These are phyloP conservation scores for Ormyrus pomaceus DNA, from an alignment of 2,888 invertebrate species.

Conservation along the genomic window DNA sequence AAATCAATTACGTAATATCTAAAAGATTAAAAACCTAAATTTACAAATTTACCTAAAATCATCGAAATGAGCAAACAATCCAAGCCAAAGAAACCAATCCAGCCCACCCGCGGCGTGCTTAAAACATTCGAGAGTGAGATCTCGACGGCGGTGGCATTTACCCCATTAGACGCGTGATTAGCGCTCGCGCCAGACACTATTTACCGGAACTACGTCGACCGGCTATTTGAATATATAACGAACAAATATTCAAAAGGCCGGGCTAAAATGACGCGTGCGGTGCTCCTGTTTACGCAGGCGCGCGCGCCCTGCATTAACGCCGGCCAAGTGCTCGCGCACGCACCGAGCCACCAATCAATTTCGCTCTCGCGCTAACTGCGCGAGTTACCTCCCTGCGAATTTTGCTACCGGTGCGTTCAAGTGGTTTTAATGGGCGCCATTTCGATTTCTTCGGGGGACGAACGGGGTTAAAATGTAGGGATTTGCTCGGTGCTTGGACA, in stretches of 20 bases:
- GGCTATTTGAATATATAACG: constrained; percentile 52
- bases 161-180: constrained; percentile 31
- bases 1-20: too few species aligned
- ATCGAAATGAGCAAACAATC: too few species aligned
- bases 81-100: too few species aligned
- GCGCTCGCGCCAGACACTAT: background rate
- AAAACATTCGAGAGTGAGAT: background rate
- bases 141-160: constrained; percentile 6
- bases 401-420: too few species aligned
- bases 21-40: too few species aligned
- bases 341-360: background rate
- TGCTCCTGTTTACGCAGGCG: constrained; percentile 22
- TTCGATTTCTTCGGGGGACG: too few species aligned
- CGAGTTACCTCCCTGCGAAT: too few species aligned
- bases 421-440: too few species aligned
- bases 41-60: too few species aligned
- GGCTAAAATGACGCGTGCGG: constrained; percentile 22
- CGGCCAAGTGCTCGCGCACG: background rate
- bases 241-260: constrained; percentile 53
- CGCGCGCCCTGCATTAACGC: constrained; percentile 2
- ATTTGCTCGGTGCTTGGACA: too few species aligned
- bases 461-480: too few species aligned
- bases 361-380: background rate
- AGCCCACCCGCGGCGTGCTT: too few species aligned
- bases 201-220: background rate